Evolutionary conservation across 2,888 invertebrate species (phyloP), one percentile per base, ranked within the genome.

Genomic region (Philereme transversata): DNA sequence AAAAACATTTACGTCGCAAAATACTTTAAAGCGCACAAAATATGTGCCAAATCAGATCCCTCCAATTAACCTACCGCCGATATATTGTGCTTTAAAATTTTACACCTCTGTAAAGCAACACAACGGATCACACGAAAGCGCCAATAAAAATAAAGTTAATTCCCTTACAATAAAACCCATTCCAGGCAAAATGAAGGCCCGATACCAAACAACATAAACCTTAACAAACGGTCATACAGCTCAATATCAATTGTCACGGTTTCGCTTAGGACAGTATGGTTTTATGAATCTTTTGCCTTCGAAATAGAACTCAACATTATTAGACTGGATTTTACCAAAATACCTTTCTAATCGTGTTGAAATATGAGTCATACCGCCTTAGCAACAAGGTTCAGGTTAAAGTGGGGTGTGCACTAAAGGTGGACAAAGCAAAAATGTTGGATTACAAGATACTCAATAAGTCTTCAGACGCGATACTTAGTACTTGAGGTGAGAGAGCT

Each of bases 121-220:
- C 22, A 53, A 51, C 46, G 51, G 40, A 55, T 55, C 49, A 47
- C 57, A 45, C 50, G 41, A 40, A 47, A 46, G 57, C 10, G 38
- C 22, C 47, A 51, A 51, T 55, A 55, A 62, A 58, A 60, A 59
- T 51, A 52, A 56, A 62, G 44, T 40, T 55, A 51, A 59, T 49
- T 51, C 62, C 45, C 51, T 48, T 8, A 52, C 51, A 55, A 51
- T 52, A 55, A 57, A 55, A 58, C 51, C 50, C 6, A 11, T 44
- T 45, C 35, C 6, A 40, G n/a, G 38, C 10, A 38, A 49, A 59
- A 44, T 9, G 33, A 45, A 9, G 6, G 1, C n/a, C 5, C 36
- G n/a, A 33, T 3, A 9, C 43, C 52, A 7, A 22, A 22, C 22
- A 22, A 22, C 22, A 22, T 4, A 34, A 54, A 36, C 54, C 45